Base-by-base conservation (phyloP, 2,888 invertebrate species). In the Alviniconcha strummeri region DNA sequence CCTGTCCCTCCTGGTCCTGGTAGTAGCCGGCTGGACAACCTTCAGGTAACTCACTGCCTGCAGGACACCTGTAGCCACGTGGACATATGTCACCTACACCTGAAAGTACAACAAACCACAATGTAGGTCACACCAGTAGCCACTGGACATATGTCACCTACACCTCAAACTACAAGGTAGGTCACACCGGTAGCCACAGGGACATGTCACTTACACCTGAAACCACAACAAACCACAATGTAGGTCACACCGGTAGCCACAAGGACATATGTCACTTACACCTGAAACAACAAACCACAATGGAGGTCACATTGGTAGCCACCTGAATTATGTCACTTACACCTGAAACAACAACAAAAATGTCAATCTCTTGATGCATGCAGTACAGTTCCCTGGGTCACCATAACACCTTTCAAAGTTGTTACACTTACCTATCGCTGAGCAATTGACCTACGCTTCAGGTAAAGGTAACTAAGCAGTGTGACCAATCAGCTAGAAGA, bases 61-160 rank as follows among this genome's bases (percentile, higher is more conserved):
- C 85, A 0, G 91, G 92, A 86, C 93, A 93, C 85, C 86, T 89
- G 86, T 90, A 91, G 5, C 93, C 93, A 3, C 85, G 83, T 11
- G 93, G 93, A 87, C 93, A 93, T 5, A 92, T 87, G 81, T 91
- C 91, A 6, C 93, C 93, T 85, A 88, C 90, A n/a, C 92, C 92
- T 91, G 79, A 17, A 81, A 67, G 36, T n/a, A n/a, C 5, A 80
- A 54, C 57, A 64, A 76, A 54, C 9, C n/a, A n/a, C n/a, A n/a
- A n/a, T n/a, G n/a, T n/a, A n/a, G n/a, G n/a, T n/a, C n/a, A 86
- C 93, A 93, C 85, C 86, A 89, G 86, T 90, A 91, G 6, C 93
- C 93, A 3, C 84, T 11, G 93, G 92, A 86, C 93, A 93, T 5
- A 92, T 87, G 81, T 91, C 91, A 5, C 93, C 93, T 85, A 88